A percentile compares a stretch with the other conserved stretches of the same genome.
phyloP scores from a whole-genome alignment of 2,888 invertebrate genomes.

The Heliconius aoede region DNA sequence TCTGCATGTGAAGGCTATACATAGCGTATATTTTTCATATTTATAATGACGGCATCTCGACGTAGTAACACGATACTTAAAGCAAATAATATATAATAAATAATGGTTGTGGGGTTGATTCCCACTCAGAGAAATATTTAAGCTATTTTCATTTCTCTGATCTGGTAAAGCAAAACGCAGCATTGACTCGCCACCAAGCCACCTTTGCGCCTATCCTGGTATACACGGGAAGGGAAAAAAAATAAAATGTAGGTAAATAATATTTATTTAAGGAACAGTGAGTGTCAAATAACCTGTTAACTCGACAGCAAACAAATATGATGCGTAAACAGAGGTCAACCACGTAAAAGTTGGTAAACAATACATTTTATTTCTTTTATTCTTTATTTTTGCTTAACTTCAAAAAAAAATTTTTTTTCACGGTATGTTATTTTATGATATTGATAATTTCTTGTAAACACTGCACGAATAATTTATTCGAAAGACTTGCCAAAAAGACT shows the following conservation, averaged over 20 bases:
- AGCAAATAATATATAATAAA: too few species aligned
- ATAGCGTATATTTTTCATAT: background rate
- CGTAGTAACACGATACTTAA: too few species aligned
- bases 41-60: too few species aligned
- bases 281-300: conserved; percentile 44
- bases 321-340: conserved; percentile 51
- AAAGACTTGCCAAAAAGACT: too few species aligned
- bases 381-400: too few species aligned
- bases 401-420: too few species aligned
- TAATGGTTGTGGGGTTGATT: background rate
- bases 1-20: background rate
- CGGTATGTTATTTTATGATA: background rate
- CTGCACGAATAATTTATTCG: background rate
- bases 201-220: background rate
- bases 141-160: background rate
- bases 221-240: background rate
- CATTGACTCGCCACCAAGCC: background rate
- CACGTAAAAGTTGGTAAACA: conserved; percentile 47
- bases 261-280: conserved; percentile 42
- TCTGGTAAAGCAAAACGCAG: background rate
- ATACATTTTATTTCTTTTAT: conserved; percentile 39
- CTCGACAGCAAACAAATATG: conserved; percentile 48
- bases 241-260: conserved; percentile 1
- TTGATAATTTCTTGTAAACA: background rate
- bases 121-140: background rate